Conservation (phyloP, 2,888 invertebrate species). For the Chironomus riparius region DNA sequence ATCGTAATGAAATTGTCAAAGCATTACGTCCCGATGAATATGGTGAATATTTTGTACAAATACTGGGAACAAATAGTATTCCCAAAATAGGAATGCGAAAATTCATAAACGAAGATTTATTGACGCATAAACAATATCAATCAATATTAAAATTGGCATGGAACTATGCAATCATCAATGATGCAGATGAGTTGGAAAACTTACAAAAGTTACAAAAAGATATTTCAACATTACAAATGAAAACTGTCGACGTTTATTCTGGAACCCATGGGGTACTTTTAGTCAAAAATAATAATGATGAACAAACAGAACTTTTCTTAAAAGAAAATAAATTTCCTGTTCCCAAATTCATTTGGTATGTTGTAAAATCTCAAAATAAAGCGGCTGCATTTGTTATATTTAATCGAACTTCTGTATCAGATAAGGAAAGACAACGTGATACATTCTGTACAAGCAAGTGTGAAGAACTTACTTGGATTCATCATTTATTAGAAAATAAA, state of each 20-base stretch:
- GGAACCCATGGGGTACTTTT: conserved; percentile 33
- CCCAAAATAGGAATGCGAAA: conserved; percentile 31
- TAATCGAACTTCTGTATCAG: conserved; percentile 31
- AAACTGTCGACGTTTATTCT: conserved; percentile 32
- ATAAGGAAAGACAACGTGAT: conserved; percentile 29
- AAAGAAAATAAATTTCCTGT: conserved; percentile 33
- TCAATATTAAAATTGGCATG: conserved; percentile 33
- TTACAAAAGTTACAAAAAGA: conserved; percentile 32
- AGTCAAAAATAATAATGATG: conserved; percentile 29
- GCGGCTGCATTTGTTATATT: conserved; percentile 32
- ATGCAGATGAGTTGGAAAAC: conserved; percentile 30
- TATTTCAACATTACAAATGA: conserved; percentile 30
- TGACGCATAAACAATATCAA: conserved; percentile 32
- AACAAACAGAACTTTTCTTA: conserved; percentile 32
- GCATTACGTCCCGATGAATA: conserved; percentile 33
- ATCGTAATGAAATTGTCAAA: conserved; percentile 33
- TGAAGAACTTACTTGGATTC: conserved; percentile 33
- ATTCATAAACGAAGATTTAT: conserved; percentile 31
- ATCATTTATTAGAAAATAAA: conserved; percentile 17
- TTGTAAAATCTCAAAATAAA: conserved; percentile 31
- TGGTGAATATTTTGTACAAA: conserved; percentile 31
- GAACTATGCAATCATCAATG: conserved; percentile 34
- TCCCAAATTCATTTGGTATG: conserved; percentile 34
- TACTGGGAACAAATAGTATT: conserved; percentile 29
- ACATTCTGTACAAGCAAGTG: conserved; percentile 33